phyloP scores from a whole-genome alignment of 2,113 vertebrate species.

The Siniperca chuatsi region DNA sequence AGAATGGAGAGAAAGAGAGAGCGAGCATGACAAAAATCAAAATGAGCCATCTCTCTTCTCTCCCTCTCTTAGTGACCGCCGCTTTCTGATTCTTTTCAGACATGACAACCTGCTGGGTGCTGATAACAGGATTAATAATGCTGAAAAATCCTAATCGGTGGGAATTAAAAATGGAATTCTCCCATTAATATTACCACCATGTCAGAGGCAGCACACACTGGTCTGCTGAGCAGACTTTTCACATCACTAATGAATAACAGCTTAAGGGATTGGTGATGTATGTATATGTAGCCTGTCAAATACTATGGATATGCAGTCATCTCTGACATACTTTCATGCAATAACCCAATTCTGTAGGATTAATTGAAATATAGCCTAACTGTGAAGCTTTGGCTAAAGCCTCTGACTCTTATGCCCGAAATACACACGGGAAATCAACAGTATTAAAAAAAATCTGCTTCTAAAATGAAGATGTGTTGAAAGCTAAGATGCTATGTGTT shows the following conservation, averaged over 20 bases:
- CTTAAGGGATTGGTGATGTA: constrained; percentile 60
- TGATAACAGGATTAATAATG: constrained; percentile 99
- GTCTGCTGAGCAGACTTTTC: constrained; percentile 51
- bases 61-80: constrained; percentile 88
- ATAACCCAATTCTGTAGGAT: constrained; percentile 55
- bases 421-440: constrained; percentile 3
- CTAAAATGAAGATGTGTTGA: neutral
- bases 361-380: constrained; percentile 67
- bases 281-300: constrained; percentile 49
- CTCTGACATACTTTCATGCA: constrained; percentile 42
- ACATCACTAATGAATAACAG: constrained; percentile 62
- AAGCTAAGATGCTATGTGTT: constrained; percentile 19
- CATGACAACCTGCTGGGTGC: constrained; percentile 95
- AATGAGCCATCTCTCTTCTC: constrained; percentile 76
- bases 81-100: constrained; percentile 89
- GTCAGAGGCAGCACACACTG: constrained; percentile 70
- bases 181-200: constrained; percentile 93
- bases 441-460: constrained; percentile 3
- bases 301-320: constrained; percentile 55
- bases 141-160: constrained; percentile 93
- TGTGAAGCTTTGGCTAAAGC: constrained; percentile 33
- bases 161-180: constrained; percentile 96
- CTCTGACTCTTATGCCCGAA: neutral
- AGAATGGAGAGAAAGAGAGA: constrained; percentile 28
- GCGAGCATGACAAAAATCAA: constrained; percentile 61